Conservation (phyloP, 2,113 vertebrate species). For the Hiodon alosoides region DNA sequence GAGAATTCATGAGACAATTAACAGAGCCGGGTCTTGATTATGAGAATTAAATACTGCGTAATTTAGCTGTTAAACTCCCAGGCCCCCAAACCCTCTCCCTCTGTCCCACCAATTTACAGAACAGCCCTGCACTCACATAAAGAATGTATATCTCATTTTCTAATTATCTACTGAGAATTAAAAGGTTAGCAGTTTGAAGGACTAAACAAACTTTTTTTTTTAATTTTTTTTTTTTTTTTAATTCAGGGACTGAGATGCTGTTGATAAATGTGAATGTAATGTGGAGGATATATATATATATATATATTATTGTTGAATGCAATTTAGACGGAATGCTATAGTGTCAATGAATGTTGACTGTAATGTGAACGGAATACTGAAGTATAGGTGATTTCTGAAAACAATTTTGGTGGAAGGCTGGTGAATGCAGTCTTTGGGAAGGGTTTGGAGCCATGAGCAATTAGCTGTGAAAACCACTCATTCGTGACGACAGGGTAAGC, state of each 20-base stretch:
- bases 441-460: not conserved
- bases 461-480: not conserved
- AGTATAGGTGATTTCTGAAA: not conserved
- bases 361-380: not conserved
- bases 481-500: not conserved
- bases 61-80: conserved; percentile 29
- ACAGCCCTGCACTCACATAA: not conserved
- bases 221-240: too few species aligned
- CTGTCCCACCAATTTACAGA: not conserved
- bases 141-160: not conserved
- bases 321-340: too few species aligned
- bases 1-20: conserved; percentile 33
- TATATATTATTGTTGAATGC: too few species aligned
- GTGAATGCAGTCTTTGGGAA: not conserved
- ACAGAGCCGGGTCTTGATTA: conserved; percentile 26
- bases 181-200: too few species aligned
- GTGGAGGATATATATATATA: not conserved
- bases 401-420: not conserved
- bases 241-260: not conserved
- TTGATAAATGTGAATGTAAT: too few species aligned
- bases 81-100: conserved; percentile 25
- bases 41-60: conserved; percentile 31
- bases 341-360: not conserved
- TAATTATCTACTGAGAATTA: not conserved
- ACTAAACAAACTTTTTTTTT: not conserved